These are phyloP conservation scores for Galago senegalensis DNA, from an alignment of 2,797 vertebrate genomes.

Conservation along the genomic window DNA sequence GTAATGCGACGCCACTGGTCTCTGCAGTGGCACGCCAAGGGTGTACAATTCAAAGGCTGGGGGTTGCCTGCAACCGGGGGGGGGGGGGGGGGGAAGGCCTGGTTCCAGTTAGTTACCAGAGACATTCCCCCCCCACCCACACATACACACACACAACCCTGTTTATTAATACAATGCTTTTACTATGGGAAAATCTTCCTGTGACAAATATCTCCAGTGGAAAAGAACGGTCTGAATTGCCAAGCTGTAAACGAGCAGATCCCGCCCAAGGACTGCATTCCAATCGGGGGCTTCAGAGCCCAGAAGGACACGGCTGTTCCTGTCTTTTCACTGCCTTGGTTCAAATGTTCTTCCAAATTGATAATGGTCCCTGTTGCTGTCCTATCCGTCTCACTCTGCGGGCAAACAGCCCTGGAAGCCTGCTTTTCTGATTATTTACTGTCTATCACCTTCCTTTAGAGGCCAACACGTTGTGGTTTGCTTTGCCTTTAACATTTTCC, in stretches of 20 bases:
- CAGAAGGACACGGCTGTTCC: constrained; percentile 18
- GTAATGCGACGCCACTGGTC: constrained; percentile 84
- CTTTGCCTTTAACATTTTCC: constrained; percentile 73
- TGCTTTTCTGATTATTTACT: constrained; percentile 28
- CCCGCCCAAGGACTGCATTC: not conserved
- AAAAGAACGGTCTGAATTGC: constrained; percentile 70
- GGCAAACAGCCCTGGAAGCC: not conserved
- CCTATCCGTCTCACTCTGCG: not conserved
- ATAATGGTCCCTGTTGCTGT: not conserved
- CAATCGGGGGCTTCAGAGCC: constrained; percentile 43
- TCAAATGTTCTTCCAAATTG: not conserved
- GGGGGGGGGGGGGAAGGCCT: constrained; percentile 72
- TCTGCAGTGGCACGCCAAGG: constrained; percentile 85
- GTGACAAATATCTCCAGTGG: constrained; percentile 70
- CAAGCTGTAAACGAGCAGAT: constrained; percentile 50
- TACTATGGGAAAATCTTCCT: constrained; percentile 67
- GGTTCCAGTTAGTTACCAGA: constrained; percentile 86
- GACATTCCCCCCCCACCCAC: constrained; percentile 63
- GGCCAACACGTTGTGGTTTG: constrained; percentile 56
- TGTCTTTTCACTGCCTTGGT: constrained; percentile 38
- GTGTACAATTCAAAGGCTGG: constrained; percentile 79
- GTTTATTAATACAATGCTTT: constrained; percentile 81
- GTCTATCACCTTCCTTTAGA: not conserved
- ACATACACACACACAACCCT: constrained; percentile 43
- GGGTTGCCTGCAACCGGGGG: constrained; percentile 80